A percentile compares a stretch with the other conserved stretches of the same genome.
phyloP scores from a whole-genome alignment of 1,140 invertebrate genomes.

The Tetragnatha versicolor region DNA sequence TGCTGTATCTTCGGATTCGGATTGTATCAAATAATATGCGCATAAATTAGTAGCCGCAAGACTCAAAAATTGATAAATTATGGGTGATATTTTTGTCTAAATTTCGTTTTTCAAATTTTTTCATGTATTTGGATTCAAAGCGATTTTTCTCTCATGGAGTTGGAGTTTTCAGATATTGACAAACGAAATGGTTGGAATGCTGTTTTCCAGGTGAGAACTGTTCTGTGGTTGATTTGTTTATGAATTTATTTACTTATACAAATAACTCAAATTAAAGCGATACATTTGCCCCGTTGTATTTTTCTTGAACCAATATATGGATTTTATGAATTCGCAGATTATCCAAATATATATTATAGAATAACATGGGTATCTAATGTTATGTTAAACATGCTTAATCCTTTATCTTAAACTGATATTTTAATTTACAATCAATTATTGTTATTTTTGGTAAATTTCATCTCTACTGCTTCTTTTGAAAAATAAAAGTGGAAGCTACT shows the following conservation, averaged over 20 bases:
- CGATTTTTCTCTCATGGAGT: slow-evolving; percentile 18
- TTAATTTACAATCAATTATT: neutral
- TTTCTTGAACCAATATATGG: neutral
- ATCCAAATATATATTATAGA: neutral
- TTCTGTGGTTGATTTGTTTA: neutral
- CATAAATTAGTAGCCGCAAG: no score
- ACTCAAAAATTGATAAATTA: neutral
- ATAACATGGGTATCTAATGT: neutral
- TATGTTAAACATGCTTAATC: neutral
- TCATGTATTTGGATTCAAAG: neutral
- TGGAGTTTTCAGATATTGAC: slow-evolving; percentile 41
- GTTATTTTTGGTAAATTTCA: no score
- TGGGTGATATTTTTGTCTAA: neutral
- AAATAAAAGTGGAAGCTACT: no score
- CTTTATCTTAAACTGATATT: neutral
- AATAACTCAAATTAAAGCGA: neutral
- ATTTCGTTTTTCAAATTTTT: neutral
- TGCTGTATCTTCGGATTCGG: slow-evolving; percentile 1
- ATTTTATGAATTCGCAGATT: neutral
- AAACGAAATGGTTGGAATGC: slow-evolving; percentile 26
- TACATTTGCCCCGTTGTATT: neutral
- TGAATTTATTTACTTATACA: neutral
- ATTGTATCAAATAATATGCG: neutral
- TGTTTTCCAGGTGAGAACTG: slow-evolving; percentile 30
- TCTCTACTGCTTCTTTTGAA: no score